Evolutionary conservation across 2,113 vertebrate genomes (phyloP).

Genomic region (Cyphomyrus plagiostoma): DNA sequence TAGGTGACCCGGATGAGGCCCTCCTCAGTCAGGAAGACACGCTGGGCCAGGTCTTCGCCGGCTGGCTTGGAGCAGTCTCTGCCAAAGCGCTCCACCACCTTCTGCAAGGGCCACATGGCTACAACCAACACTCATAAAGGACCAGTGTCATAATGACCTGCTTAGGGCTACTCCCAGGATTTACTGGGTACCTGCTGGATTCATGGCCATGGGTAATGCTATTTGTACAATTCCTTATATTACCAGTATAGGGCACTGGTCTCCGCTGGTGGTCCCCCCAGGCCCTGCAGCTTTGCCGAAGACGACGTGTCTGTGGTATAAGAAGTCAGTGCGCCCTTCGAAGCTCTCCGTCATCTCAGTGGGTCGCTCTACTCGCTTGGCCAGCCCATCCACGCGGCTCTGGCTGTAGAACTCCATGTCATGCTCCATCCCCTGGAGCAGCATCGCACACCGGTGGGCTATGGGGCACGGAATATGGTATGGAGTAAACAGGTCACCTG

Average conservation of each 20-base stretch:
- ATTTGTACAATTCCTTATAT: background rate
- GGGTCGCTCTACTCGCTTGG: constrained; percentile 52
- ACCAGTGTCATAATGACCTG: background rate
- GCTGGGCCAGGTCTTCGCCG: constrained; percentile 70
- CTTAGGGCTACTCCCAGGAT: background rate
- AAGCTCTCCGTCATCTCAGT: constrained; percentile 67
- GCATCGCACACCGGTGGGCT: constrained; percentile 66
- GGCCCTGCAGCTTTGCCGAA: constrained; percentile 41
- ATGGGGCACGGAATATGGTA: background rate
- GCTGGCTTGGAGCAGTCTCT: constrained; percentile 66
- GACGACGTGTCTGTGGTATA: constrained; percentile 52
- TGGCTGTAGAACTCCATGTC: constrained; percentile 70
- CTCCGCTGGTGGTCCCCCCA: constrained; percentile 15
- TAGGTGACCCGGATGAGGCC: constrained; percentile 68
- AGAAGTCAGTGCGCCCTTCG: constrained; percentile 63
- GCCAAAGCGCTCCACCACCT: constrained; percentile 76
- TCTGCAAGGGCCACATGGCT: constrained; percentile 44
- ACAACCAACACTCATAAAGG: background rate
- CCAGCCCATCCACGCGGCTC: constrained; percentile 57
- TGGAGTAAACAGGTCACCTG: background rate
- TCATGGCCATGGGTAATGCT: background rate
- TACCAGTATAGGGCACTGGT: background rate
- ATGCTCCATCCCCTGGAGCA: constrained; percentile 54
- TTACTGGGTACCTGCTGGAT: background rate
- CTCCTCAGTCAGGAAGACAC: constrained; percentile 60